Evolutionary conservation across 2,888 invertebrate species (phyloP).

Genomic region (Erebia aethiops): DNA sequence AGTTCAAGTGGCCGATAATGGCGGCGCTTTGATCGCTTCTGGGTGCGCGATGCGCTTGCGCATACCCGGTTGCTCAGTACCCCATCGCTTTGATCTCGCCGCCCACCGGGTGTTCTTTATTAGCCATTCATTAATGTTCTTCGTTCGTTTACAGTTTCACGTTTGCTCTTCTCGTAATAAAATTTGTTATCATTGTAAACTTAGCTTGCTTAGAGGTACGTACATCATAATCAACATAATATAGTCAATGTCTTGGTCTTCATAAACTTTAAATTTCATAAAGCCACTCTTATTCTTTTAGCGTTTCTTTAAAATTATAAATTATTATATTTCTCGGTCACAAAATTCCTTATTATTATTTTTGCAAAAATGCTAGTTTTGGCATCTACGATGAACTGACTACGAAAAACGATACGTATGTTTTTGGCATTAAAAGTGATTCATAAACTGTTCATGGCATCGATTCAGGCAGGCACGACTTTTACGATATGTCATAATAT

Average conservation of each 20-base stretch:
- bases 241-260: background rate
- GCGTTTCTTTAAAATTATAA: too few relatives aligned
- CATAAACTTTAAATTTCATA: too few relatives aligned
- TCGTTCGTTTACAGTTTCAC: conserved; percentile 43
- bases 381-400: too few relatives aligned
- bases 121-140: conserved; percentile 69
- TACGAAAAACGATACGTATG: too few relatives aligned
- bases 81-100: conserved; percentile 66
- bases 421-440: too few relatives aligned
- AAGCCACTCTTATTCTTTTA: too few relatives aligned
- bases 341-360: too few relatives aligned
- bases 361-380: too few relatives aligned
- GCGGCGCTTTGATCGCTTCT: conserved; percentile 66
- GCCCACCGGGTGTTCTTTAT: conserved; percentile 64
- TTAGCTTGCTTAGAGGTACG: conserved; percentile 3
- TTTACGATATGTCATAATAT: too few relatives aligned
- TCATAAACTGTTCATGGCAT: too few relatives aligned
- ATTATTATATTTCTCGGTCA: too few relatives aligned
- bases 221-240: background rate
- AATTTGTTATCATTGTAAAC: conserved; percentile 35
- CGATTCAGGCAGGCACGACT: too few relatives aligned
- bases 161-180: conserved; percentile 32
- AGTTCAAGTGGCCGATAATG: conserved; percentile 70
- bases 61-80: conserved; percentile 41
- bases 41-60: conserved; percentile 48